Conservation (phyloP, 2,797 vertebrate species). For the Natrix natrix region DNA sequence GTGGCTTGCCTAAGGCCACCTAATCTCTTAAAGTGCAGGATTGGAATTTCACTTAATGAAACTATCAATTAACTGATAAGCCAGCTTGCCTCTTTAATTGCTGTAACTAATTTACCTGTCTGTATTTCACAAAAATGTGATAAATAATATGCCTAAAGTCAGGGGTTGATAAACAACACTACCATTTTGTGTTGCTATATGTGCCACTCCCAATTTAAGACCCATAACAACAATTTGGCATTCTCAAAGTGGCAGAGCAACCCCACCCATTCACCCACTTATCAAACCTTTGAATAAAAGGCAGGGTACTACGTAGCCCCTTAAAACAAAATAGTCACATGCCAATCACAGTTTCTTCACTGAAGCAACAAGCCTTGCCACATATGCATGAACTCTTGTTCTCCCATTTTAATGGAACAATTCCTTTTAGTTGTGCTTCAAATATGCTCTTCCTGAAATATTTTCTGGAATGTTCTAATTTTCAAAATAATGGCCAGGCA, state of each 20-base stretch:
- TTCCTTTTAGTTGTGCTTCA: not conserved
- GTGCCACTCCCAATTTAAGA: not conserved
- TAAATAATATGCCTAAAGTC: not conserved
- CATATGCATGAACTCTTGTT: not conserved
- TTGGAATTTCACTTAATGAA: not conserved
- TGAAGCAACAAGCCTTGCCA: not conserved
- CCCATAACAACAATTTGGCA: not conserved
- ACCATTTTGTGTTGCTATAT: not conserved
- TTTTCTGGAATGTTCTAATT: not conserved
- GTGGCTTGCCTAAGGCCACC: not conserved
- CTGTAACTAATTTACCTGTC: not conserved
- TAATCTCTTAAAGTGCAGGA: not conserved
- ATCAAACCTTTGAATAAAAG: not conserved
- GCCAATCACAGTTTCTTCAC: not conserved
- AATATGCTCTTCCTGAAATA: not conserved
- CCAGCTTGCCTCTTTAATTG: not conserved
- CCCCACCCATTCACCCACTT: not conserved
- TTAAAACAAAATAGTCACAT: not conserved
- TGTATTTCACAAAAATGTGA: not conserved
- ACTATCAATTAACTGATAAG: not conserved
- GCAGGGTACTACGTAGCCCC: not conserved
- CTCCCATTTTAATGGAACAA: not conserved
- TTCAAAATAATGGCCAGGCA: constrained; percentile 12
- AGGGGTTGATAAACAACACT: not conserved
- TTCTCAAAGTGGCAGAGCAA: not conserved